These are phyloP conservation scores for Tetrao urogallus DNA, from an alignment of 2,113 vertebrate species.

Conservation along the genomic window DNA sequence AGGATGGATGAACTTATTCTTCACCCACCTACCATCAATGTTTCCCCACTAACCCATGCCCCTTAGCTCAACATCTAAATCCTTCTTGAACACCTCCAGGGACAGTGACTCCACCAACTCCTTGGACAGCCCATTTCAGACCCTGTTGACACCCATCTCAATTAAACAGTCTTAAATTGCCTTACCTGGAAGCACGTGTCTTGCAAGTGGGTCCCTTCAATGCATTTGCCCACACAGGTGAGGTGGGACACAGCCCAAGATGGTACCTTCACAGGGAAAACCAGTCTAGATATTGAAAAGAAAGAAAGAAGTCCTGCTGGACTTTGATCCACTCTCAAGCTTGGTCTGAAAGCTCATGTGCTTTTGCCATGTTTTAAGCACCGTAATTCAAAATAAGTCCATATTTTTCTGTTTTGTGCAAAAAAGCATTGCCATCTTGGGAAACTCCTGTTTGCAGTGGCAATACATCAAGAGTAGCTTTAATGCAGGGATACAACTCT, in stretches of 20 bases:
- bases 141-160: not conserved
- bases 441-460: not conserved
- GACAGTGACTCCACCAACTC: too few relatives aligned
- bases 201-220: not conserved
- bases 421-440: not conserved
- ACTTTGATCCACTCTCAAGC: fast-evolving
- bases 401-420: not conserved
- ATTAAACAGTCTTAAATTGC: not conserved
- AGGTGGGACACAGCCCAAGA: not conserved
- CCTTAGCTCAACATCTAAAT: too few relatives aligned
- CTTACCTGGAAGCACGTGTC: not conserved
- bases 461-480: not conserved
- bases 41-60: too few relatives aligned
- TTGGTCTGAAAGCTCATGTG: not conserved
- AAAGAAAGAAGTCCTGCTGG: not conserved
- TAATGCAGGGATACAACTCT: not conserved
- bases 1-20: not conserved
- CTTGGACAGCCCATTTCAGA: too few relatives aligned
- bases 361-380: not conserved
- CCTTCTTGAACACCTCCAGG: too few relatives aligned
- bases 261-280: too few relatives aligned
- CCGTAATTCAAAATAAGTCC: fast-evolving
- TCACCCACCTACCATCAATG: not conserved
- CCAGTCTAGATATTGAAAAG: not conserved
- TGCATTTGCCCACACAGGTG: not conserved